These are phyloP conservation scores for Melanogrammus aeglefinus DNA, from an alignment of 2,797 vertebrate species.

Conservation along the genomic window DNA sequence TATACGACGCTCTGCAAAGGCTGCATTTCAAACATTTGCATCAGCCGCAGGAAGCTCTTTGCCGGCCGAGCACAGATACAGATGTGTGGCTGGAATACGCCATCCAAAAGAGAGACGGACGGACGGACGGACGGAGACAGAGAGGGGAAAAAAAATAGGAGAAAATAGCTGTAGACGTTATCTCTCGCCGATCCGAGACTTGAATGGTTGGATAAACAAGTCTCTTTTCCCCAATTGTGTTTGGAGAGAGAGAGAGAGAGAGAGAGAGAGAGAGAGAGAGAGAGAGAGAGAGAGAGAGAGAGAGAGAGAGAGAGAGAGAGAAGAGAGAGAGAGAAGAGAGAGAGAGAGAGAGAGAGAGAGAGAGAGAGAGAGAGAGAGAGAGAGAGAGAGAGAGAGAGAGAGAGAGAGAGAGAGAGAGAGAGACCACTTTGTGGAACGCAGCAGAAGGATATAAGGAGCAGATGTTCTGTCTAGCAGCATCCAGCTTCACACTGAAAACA, in stretches of 20 bases:
- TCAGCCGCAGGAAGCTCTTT: conserved; percentile 7
- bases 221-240: conserved; percentile 68
- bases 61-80: conserved; percentile 54
- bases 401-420: conserved; percentile 47
- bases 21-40: conserved; percentile 37
- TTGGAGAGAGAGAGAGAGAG: conserved; percentile 44
- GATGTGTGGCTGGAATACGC: conserved; percentile 43
- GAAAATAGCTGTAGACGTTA: conserved; percentile 50
- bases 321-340: conserved; percentile 55
- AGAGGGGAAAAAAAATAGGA: conserved; percentile 29
- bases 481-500: conserved; percentile 49
- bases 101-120: neutral
- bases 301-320: conserved; percentile 48
- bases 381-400: too few relatives aligned
- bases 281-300: conserved; percentile 47
- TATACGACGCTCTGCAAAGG: conserved; percentile 22
- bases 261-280: conserved; percentile 47
- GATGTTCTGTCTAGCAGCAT: conserved; percentile 68
- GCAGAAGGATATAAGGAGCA: conserved; percentile 71
- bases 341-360: too few relatives aligned
- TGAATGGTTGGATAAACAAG: conserved; percentile 67
- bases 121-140: conserved; percentile 31
- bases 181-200: conserved; percentile 62
- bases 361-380: neutral
- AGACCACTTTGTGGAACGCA: conserved; percentile 69